Base-by-base conservation (phyloP, 2,888 invertebrate species). In the Dasypogon diadema region DNA sequence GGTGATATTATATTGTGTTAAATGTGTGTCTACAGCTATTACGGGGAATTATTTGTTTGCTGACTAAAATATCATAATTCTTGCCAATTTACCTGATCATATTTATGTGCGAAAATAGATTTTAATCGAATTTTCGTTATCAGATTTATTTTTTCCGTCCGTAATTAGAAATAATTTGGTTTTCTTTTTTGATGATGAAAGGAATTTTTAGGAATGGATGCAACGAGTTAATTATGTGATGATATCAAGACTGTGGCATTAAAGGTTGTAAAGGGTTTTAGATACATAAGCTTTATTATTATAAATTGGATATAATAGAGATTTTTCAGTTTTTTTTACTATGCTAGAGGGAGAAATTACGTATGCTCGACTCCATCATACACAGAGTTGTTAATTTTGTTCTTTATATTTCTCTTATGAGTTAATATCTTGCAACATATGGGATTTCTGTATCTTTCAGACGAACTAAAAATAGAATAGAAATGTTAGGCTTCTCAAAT, bases 11-110 rank as follows among this genome's bases (percentile, higher is more conserved):
- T n/a, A 26, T 68, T 68, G 26, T 68, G 30, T 70, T 70, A 37
- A 18, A 54, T 54, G 70, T 51, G 70, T 70, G 54, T 70, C 34
- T 70, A 70, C 54, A 70, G 70, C 70, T 70, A 37, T 70, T 34
- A 26, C 24, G 70, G 70, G 54, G 48, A 68, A 26, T 68, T 24
- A 21, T 21, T 8, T 18, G 16, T 18, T 21, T 54, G 54, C 54
- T 21, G 14, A 42, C 6, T 12, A 42, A 42, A 18, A 54, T 48
- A 54, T 51, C 2, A 51, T 18, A n/a, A 6, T 42, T 6, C 12
- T 42, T n/a, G 42, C 42, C 12, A 42, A 42, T 12, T 42, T 42
- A 42, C 10, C 42, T 42, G 22, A 5, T 10, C 18, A 54, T 54
- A 22, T 54, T 21, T 54, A 18, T n/a, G 21, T 21, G n/a, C n/a